Evolutionary conservation across 2,888 invertebrate species (phyloP).

Genomic region (Rotaria socialis): DNA sequence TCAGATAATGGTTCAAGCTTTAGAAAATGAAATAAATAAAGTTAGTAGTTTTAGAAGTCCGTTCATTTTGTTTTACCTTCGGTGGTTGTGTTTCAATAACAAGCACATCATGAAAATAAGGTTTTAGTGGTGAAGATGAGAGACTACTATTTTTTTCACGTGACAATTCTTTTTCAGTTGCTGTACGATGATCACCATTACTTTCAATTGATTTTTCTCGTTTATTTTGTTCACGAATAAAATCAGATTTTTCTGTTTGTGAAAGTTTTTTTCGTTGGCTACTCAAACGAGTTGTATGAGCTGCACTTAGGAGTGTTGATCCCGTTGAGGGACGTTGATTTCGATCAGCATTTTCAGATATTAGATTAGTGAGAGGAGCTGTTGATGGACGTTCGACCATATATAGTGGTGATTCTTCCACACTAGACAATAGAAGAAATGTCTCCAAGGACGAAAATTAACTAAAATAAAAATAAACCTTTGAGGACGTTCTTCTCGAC

Average conservation of each 20-base stretch:
- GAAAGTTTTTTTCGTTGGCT: background rate
- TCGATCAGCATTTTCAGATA: background rate
- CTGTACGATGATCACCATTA: no score
- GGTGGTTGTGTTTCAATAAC: conserved; percentile 11
- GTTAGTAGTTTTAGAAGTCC: no score
- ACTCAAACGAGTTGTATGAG: background rate
- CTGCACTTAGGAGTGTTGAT: background rate
- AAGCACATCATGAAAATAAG: background rate
- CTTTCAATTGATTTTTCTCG: background rate
- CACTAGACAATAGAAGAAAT: background rate
- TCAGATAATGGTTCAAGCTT: conserved; percentile 14
- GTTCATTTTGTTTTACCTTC: background rate
- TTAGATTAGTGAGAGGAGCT: background rate
- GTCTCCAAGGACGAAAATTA: background rate
- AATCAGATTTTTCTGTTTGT: background rate
- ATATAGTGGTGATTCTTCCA: background rate
- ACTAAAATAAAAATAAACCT: background rate
- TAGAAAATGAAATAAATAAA: background rate
- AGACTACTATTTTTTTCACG: background rate
- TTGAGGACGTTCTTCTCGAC: background rate
- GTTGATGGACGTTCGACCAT: background rate
- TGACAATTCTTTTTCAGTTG: background rate
- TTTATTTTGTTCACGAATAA: background rate
- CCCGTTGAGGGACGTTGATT: background rate
- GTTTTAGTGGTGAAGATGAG: background rate